Evolutionary conservation across 2,797 vertebrate species (phyloP).

Genomic region (Artibeus jamaicensis): DNA sequence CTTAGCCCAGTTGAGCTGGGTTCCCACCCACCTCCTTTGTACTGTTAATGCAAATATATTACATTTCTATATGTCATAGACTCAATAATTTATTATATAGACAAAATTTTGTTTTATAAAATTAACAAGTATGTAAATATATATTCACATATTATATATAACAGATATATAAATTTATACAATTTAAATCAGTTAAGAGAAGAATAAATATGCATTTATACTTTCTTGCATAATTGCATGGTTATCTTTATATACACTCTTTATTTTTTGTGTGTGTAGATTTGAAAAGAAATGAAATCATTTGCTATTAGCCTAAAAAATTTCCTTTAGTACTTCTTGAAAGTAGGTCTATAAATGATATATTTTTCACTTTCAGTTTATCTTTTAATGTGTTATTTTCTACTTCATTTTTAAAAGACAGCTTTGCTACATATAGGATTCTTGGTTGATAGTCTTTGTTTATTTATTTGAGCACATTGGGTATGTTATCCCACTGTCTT

Average conservation of each 20-base stretch:
- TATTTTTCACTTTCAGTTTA: not conserved
- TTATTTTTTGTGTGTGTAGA: not conserved
- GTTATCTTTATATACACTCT: not conserved
- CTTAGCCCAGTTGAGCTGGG: not conserved
- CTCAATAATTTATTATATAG: not conserved
- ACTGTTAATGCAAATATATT: not conserved
- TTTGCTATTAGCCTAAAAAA: not conserved
- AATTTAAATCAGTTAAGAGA: not conserved
- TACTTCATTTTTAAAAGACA: not conserved
- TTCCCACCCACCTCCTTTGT: not conserved
- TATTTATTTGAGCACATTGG: not conserved
- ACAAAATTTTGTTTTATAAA: not conserved
- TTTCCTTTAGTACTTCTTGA: not conserved
- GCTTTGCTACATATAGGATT: not conserved
- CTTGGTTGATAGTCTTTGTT: not conserved
- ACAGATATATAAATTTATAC: no score
- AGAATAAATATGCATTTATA: not conserved
- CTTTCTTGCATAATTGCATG: not conserved
- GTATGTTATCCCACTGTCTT: not conserved
- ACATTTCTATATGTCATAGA: not conserved
- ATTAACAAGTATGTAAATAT: not conserved
- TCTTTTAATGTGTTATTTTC: not conserved
- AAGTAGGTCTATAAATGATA: not conserved
- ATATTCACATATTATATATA: no score
- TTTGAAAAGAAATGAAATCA: not conserved